These are phyloP conservation scores for Auanema sp. DNA, from an alignment of 2,888 invertebrate species.

Conservation along the genomic window DNA sequence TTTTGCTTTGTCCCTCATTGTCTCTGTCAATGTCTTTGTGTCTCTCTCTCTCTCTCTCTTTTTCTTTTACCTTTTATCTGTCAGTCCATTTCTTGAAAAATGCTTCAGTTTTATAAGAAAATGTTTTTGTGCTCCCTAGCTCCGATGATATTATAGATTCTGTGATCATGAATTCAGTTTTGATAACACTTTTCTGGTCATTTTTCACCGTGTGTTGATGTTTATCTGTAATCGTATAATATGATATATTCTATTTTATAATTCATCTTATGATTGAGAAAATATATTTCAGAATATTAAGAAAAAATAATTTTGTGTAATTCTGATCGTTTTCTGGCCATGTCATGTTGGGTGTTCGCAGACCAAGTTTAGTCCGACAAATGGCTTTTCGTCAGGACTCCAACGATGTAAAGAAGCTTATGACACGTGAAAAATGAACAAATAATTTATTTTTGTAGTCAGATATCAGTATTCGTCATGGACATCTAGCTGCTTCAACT, in stretches of 20 bases:
- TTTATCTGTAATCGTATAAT: neutral
- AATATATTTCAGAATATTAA: no score
- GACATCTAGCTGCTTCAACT: slow-evolving; percentile 53
- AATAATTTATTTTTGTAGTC: slow-evolving; percentile 34
- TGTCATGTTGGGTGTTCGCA: slow-evolving; percentile 42
- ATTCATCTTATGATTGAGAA: no score
- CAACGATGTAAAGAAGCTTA: slow-evolving; percentile 32
- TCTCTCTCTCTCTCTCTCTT: neutral
- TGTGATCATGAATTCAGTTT: neutral
- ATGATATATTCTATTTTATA: no score
- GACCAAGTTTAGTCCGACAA: slow-evolving; percentile 42
- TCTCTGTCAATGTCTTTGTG: neutral
- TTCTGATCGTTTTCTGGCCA: neutral
- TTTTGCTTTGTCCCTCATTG: neutral
- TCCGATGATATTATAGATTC: no score
- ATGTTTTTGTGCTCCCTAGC: neutral
- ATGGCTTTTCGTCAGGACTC: slow-evolving; percentile 49
- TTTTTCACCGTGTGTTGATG: neutral
- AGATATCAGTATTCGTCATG: slow-evolving; percentile 50
- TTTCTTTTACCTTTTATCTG: neutral
- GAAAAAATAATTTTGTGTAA: no score
- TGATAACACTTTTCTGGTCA: neutral
- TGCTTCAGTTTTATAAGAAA: slow-evolving; percentile 6
- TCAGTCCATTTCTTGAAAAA: neutral
- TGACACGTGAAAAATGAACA: neutral